Percentiles rank a stretch among this genome's conserved stretches.
phyloP scores from a whole-genome alignment of 1,140 invertebrate genomes.

The Diorhabda carinulata region DNA sequence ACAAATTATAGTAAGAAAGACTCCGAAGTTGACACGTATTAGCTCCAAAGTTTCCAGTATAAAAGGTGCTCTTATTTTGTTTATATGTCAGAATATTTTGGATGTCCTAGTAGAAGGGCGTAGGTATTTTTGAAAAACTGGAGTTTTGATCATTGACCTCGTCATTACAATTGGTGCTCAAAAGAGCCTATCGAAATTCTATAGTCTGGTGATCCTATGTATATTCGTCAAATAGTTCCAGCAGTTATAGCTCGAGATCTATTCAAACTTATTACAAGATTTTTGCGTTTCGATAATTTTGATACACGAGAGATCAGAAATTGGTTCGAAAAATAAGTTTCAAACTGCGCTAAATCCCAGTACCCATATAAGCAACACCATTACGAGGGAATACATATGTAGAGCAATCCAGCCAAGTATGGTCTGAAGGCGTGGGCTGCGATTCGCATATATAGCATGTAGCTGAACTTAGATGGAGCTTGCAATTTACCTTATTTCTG shows the following conservation, averaged over 20 bases:
- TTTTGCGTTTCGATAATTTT: constrained; percentile 13
- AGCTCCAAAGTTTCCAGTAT: neutral
- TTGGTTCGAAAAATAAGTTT: no score
- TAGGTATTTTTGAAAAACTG: neutral
- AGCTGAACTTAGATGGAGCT: neutral
- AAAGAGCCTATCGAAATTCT: neutral
- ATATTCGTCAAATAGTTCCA: neutral
- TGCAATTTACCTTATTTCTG: neutral
- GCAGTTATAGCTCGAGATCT: neutral
- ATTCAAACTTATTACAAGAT: constrained; percentile 2
- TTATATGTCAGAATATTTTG: neutral
- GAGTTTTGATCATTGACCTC: neutral
- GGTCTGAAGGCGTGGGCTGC: neutral
- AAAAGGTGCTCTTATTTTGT: neutral
- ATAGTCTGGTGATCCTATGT: neutral
- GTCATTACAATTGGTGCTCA: no score
- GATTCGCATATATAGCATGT: neutral
- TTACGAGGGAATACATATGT: neutral
- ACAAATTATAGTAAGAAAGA: neutral
- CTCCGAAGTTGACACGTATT: neutral
- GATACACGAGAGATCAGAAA: neutral
- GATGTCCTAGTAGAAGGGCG: neutral
- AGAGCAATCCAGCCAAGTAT: neutral
- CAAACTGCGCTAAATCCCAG: no score
- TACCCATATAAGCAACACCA: no score